Base-by-base conservation (phyloP, 2,113 vertebrate genomes). In the Rissa tridactyla region DNA sequence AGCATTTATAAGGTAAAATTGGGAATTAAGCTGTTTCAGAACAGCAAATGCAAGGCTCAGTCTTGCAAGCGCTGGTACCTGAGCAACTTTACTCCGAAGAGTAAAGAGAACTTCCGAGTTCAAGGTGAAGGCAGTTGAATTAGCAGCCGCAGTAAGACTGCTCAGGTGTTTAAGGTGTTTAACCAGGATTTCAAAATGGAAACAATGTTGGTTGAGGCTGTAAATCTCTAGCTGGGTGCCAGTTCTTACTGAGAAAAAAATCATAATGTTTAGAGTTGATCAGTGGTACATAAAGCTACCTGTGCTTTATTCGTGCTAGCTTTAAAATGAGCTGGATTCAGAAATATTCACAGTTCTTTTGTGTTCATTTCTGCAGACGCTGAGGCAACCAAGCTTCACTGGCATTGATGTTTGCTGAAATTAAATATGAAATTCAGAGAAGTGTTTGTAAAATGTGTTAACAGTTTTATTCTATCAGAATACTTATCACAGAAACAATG, bases 401-500 rank as follows among this genome's bases (percentile, higher is more conserved):
- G 69, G 47, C 80, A 65, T 88, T 90, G 86, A 82, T 85, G 27
- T 71, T 68, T 83, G 52, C 72, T 78, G 38, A 95, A 94, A 86
- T 75, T 21, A 94, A 93, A 81, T 68, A 70, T 55, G 64, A 83
- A 78, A 91, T 83, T 71, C 64, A 78, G 55, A 75, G 13, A 81
- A 81, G 13, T 86, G 89, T 90, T 80, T 87, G 52, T 76, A 84
- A 75, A 88, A 88, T 71, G 8, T 42, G 30, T 75, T 90, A 95
- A 70, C 57, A 76, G 16, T 88, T 93, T 86, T 79, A 90, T 81
- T 77, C 58, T 52, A 46, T 80, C 44, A 86, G 82, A 95, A 71
- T 75, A 78, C 64, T 84, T 88, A 61, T 81, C 60, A 86, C 60
- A 61, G 83, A 79, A 88, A 96, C 64, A 95, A 95, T 90, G 73